Percentiles rank a stretch among this genome's conserved stretches.
Conservation (phyloP, 2,797 vertebrate species). For the Coregonus suidteri region DNA sequence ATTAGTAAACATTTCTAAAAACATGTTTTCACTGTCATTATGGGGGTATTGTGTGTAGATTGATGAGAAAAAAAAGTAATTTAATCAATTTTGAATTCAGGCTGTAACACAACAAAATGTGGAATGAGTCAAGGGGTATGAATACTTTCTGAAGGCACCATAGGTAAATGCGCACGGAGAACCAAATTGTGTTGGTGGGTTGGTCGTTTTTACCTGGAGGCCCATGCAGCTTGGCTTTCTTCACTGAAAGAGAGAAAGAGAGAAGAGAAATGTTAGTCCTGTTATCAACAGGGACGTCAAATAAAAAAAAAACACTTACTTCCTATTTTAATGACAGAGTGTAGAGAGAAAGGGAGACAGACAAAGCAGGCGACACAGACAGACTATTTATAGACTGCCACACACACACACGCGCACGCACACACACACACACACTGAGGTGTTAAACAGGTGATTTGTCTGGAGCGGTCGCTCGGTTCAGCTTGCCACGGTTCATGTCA, state of each 20-base stretch:
- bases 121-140: too few species aligned
- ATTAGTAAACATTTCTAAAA: too few species aligned
- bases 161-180: conserved; percentile 8
- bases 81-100: too few species aligned
- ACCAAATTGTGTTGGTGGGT: neutral
- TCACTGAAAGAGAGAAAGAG: conserved; percentile 71
- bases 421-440: neutral
- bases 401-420: neutral
- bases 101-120: too few species aligned
- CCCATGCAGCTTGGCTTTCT: conserved; percentile 80
- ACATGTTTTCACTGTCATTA: too few species aligned
- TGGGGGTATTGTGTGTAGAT: too few species aligned
- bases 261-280: conserved; percentile 37
- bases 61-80: too few species aligned
- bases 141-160: too few species aligned
- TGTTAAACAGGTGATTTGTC: conserved; percentile 55
- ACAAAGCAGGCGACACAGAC: neutral
- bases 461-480: conserved; percentile 24
- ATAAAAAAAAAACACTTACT: conserved; percentile 22
- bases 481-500: neutral
- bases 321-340: conserved; percentile 26
- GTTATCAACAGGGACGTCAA: neutral
- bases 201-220: conserved; percentile 74
- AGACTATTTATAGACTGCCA: neutral
- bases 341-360: neutral